phyloP scores from a whole-genome alignment of 2,797 vertebrate species.

The Coregonus sp. region DNA sequence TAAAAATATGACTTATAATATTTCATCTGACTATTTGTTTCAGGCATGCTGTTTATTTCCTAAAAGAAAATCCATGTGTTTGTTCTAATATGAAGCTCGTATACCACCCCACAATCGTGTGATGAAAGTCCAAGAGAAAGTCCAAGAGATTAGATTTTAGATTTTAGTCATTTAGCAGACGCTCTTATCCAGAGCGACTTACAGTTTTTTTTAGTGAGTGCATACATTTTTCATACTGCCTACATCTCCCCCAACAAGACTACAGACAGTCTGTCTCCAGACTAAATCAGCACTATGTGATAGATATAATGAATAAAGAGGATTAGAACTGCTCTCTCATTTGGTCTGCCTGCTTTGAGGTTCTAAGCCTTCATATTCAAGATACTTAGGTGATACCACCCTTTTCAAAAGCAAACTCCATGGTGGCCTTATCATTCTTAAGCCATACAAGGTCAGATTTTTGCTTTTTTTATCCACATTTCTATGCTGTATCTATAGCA shows the following conservation, averaged over 20 bases:
- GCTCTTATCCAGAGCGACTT: too few species aligned
- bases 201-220: too few species aligned
- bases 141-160: too few species aligned
- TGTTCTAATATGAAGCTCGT: neutral
- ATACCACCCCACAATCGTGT: neutral
- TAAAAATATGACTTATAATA: neutral
- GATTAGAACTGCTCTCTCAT: constrained; percentile 34
- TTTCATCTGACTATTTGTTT: neutral
- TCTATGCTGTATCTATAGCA: neutral
- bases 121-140: neutral
- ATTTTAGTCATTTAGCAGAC: too few species aligned
- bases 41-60: neutral
- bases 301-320: constrained; percentile 29
- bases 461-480: neutral
- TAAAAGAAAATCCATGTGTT: neutral
- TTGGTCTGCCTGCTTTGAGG: constrained; percentile 5
- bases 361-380: neutral
- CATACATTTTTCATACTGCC: too few species aligned
- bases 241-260: constrained; percentile 12
- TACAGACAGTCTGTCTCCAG: constrained; percentile 14
- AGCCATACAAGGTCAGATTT: neutral
- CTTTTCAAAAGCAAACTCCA: constrained; percentile 1
- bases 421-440: constrained; percentile 2
- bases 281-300: constrained; percentile 18
- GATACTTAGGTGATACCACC: neutral